Conservation (phyloP, 2,113 vertebrate species). For the Myotis lucifugus region DNA sequence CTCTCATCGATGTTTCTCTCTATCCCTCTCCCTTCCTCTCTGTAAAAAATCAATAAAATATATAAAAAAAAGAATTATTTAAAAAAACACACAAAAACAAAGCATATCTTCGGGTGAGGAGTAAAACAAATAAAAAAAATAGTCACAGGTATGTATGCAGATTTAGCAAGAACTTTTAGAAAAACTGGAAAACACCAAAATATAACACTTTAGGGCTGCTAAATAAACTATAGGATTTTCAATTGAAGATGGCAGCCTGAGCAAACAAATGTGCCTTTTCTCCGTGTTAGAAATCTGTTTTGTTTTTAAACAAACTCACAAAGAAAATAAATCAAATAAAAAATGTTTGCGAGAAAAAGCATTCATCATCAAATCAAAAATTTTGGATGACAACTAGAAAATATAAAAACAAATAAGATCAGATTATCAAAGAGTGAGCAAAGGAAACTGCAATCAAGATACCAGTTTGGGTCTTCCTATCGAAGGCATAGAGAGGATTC, state of each 20-base stretch:
- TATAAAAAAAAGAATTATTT: no score
- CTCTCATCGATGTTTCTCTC: no score
- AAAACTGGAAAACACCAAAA: background rate
- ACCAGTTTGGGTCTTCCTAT: background rate
- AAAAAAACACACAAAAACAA: no score
- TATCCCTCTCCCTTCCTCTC: no score
- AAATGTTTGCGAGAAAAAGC: background rate
- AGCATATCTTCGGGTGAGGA: no score
- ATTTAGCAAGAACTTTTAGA: background rate
- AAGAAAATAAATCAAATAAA: slow-evolving; percentile 2
- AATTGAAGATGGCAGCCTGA: background rate
- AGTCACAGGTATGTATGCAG: background rate
- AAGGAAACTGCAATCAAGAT: background rate
- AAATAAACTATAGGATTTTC: slow-evolving; percentile 1
- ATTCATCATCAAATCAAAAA: background rate
- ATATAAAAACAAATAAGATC: background rate
- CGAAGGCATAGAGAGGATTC: background rate
- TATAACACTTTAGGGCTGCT: background rate
- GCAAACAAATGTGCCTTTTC: background rate
- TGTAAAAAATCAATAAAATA: no score
- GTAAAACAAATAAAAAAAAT: background rate
- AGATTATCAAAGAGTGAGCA: slow-evolving; percentile 21
- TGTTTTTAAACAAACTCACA: slow-evolving; percentile 4
- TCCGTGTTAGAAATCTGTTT: background rate
- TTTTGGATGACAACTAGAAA: background rate